Evolutionary conservation across 2,888 invertebrate species (phyloP), one percentile per base, ranked within the genome.

Genomic region (Pristionchus exspectatus): DNA sequence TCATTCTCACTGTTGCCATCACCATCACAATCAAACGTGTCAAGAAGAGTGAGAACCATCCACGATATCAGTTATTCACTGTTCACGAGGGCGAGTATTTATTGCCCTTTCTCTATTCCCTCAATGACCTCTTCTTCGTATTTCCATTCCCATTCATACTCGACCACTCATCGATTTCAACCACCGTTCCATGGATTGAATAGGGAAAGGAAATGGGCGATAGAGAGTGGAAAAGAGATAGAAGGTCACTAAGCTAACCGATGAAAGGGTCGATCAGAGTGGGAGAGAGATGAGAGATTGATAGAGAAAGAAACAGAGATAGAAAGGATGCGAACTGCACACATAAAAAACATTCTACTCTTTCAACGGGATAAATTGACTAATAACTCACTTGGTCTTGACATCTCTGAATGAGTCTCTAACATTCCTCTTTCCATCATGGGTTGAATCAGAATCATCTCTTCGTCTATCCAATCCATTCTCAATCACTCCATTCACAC

Each of bases 401-500:
- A 87, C 33, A 27, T 44, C 33, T 27, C 44, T 69, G 72, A 72
- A 69, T 30, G 27, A 44, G 50, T 87, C 87, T 30, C 87, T 69
- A 21, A 87, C 87, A 72, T 87, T 72, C 87, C 30, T 87, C 72
- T 72, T 50, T 4, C 87, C n/a, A 72, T 87, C 87, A 54, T 87
- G 69, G 24, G 87, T 87, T 2, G 87, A 87, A 54, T 87, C 87
- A 9, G 87, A 87, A 21, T 87, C 87, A n/a, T 72, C 72, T 54
- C 56, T 69, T 72, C 50, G 33, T 30, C 86, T 86, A 27, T 86
- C 87, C 54, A 56, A 44, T 83, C 83, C 83, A 54, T 83, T 56
- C 38, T 86, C 86, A 30, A 66, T 63, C 12, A 59, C 27, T 86
- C 86, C 86, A 12, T 10, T 24, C 86, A 86, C 66, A 63, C 38